Conservation (phyloP, 1,140 invertebrate species). For the Drosophila murphyi region DNA sequence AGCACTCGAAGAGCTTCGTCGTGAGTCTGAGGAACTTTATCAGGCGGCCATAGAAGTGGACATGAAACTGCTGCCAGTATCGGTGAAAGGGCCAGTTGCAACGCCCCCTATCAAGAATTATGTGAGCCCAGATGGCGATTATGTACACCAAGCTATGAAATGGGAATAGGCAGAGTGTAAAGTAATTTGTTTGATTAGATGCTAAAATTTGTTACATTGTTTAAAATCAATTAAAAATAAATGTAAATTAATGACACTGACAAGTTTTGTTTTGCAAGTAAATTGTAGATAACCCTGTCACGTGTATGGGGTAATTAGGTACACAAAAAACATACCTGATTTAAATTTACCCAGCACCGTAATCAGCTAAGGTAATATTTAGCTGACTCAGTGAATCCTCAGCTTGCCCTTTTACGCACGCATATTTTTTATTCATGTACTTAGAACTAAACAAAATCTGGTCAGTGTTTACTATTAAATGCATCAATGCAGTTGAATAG, state of each 20-base stretch:
- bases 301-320: neutral
- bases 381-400: neutral
- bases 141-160: slow-evolving; percentile 91
- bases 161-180: slow-evolving; percentile 86
- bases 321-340: neutral
- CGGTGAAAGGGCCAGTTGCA: slow-evolving; percentile 88
- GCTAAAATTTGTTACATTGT: slow-evolving; percentile 48
- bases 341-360: neutral
- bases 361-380: neutral
- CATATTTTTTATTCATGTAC: too few species aligned
- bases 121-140: slow-evolving; percentile 92
- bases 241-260: neutral
- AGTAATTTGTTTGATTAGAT: slow-evolving; percentile 10
- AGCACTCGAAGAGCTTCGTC: slow-evolving; percentile 90
- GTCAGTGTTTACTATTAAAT: neutral
- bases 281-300: neutral
- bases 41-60: slow-evolving; percentile 92
- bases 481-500: neutral
- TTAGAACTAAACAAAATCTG: too few species aligned
- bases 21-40: slow-evolving; percentile 93
- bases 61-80: slow-evolving; percentile 88
- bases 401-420: too few species aligned
- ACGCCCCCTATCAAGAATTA: slow-evolving; percentile 93
- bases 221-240: slow-evolving; percentile 42
- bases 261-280: neutral